Conservation (phyloP, 2,113 vertebrate genomes). For the Poecilia latipinna region DNA sequence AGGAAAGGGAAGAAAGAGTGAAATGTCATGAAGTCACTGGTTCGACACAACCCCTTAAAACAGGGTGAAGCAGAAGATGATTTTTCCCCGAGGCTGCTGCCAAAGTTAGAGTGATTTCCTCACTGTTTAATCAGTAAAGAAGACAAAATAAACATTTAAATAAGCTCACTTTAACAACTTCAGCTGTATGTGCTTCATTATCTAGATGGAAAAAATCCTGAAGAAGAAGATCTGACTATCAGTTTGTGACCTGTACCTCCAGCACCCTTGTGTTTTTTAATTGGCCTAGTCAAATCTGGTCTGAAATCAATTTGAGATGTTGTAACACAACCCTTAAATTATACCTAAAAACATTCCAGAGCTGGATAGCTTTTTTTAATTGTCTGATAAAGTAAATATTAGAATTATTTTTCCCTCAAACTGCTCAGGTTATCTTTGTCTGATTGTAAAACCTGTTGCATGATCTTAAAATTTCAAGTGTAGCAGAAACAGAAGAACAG, state of each 20-base stretch:
- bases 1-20: not conserved
- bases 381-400: not conserved
- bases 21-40: not conserved
- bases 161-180: not conserved
- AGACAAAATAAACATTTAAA: not conserved
- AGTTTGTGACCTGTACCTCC: too few relatives aligned
- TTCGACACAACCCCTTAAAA: conserved; percentile 7
- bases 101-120: not conserved
- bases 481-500: too few relatives aligned
- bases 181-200: too few relatives aligned
- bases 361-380: not conserved
- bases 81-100: not conserved
- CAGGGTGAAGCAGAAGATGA: not conserved
- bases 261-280: too few relatives aligned
- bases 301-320: not conserved
- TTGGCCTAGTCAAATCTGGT: not conserved
- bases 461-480: too few relatives aligned
- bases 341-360: not conserved
- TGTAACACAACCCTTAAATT: not conserved
- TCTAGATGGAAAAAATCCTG: too few relatives aligned
- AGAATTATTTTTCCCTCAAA: not conserved
- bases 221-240: too few relatives aligned
- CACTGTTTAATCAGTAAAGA: not conserved
- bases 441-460: too few relatives aligned
- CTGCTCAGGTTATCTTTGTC: too few relatives aligned